phyloP scores from a whole-genome alignment of 92 coral and sea anemone genomes.

The Paramuricea clavata region DNA sequence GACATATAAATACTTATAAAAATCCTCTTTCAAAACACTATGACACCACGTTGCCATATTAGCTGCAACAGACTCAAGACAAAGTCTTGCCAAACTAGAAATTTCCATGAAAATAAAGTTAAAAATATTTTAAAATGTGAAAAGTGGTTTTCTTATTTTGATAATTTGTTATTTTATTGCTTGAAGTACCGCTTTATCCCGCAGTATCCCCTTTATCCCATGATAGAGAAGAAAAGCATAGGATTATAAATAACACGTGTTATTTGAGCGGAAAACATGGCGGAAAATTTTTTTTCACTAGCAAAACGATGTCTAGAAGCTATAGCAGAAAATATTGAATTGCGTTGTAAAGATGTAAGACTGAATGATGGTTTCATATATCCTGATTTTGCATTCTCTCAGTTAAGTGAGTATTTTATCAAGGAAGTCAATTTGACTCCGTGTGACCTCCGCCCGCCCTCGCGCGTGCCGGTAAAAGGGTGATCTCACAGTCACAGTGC shows the following conservation, averaged over 20 bases:
- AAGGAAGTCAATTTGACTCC: neutral
- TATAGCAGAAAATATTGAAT: constrained; percentile 7
- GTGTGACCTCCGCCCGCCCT: too few relatives aligned
- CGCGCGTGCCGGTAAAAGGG: too few relatives aligned
- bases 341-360: neutral
- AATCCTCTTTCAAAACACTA: neutral
- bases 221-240: neutral
- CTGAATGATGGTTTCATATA: neutral
- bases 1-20: constrained; percentile 15
- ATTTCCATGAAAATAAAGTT: neutral
- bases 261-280: too few relatives aligned
- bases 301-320: neutral
- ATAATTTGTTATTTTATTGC: neutral
- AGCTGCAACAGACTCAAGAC: constrained; percentile 10
- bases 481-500: too few relatives aligned
- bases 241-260: too few relatives aligned
- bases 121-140: neutral
- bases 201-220: neutral
- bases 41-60: constrained; percentile 33
- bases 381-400: neutral
- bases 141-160: neutral
- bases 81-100: neutral
- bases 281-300: neutral
- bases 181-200: neutral
- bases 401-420: neutral